These are phyloP conservation scores for Brotogeris chrysoptera DNA, from an alignment of 2,797 vertebrate species.

Conservation along the genomic window DNA sequence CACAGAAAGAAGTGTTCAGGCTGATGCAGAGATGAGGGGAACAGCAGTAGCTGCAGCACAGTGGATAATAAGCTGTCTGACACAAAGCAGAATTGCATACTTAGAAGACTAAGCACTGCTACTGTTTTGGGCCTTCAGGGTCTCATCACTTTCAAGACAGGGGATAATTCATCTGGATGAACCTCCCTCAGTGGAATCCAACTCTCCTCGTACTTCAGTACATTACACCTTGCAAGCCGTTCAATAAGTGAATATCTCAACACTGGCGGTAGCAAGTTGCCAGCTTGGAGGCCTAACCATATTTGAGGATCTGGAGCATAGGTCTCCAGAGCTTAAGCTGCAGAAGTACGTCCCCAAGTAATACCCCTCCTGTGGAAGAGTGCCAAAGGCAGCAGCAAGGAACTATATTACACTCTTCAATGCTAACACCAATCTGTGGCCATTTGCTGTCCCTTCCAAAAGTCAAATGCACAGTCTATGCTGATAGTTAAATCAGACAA, in stretches of 20 bases:
- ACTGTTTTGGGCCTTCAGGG: background rate
- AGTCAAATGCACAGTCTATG: background rate
- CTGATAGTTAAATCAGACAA: background rate
- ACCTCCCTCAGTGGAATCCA: background rate
- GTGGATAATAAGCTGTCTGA: background rate
- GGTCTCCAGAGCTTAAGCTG: background rate
- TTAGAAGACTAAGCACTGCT: background rate
- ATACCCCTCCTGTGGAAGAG: background rate
- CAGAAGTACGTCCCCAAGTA: background rate
- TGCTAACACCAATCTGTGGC: background rate
- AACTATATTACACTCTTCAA: background rate
- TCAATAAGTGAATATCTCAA: background rate
- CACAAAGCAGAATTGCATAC: background rate
- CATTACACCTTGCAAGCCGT: background rate
- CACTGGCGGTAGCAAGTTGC: fast-evolving
- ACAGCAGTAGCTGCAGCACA: background rate
- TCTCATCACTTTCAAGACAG: background rate
- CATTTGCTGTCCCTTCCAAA: background rate
- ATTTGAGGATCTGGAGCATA: background rate
- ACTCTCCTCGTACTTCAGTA: background rate
- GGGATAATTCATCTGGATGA: background rate
- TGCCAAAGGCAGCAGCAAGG: background rate
- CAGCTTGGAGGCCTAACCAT: background rate
- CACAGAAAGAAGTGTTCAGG: background rate
- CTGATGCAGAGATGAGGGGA: background rate